A percentile compares a stretch with the other conserved stretches of the same genome.
Evolutionary conservation across 2,888 invertebrate species (phyloP).

Genomic region (Punctoribates punctum): DNA sequence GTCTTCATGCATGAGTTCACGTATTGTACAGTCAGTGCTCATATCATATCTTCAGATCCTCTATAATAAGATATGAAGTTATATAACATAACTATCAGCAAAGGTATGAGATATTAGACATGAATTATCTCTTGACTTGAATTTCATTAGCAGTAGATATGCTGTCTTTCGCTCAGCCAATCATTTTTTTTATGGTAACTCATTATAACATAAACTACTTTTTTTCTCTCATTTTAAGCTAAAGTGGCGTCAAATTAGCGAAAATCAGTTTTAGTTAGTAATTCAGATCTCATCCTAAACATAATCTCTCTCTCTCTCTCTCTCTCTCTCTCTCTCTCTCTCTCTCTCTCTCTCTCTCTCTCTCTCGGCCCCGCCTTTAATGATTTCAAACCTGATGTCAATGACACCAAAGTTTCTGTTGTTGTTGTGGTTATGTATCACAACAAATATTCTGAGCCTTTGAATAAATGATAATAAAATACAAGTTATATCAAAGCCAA

Average conservation of each 20-base stretch:
- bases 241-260: not conserved
- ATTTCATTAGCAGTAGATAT: not conserved
- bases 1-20: not conserved
- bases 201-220: not conserved
- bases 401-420: not conserved
- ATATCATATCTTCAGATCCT: too few relatives aligned
- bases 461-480: not conserved
- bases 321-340: conserved; percentile 21
- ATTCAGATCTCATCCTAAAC: not conserved
- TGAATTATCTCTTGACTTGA: not conserved
- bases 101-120: not conserved
- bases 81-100: not conserved
- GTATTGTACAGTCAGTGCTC: not conserved
- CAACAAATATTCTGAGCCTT: not conserved
- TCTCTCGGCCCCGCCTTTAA: not conserved
- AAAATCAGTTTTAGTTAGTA: not conserved
- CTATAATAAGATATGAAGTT: not conserved
- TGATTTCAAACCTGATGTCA: not conserved
- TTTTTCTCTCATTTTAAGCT: not conserved
- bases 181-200: not conserved
- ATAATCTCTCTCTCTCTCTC: conserved; percentile 3
- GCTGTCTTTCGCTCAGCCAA: not conserved
- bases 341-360: conserved; percentile 16
- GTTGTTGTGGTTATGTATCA: conserved; percentile 18
- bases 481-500: too few relatives aligned